Evolutionary conservation across 2,113 vertebrate genomes (phyloP).

Genomic region (Ctenodactylus gundi): DNA sequence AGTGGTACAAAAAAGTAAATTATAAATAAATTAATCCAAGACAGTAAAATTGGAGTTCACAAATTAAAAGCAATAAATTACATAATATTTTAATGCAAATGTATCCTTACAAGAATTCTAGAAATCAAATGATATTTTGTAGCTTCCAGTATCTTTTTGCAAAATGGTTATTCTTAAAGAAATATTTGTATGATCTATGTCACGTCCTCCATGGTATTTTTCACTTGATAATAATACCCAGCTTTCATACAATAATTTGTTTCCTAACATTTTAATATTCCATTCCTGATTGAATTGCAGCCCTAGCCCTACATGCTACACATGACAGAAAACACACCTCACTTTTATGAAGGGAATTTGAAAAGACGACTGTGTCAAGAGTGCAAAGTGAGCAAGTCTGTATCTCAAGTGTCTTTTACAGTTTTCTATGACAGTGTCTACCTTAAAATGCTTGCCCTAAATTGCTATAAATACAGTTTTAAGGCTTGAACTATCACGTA

Average conservation of each 20-base stretch:
- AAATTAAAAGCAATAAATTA: neutral
- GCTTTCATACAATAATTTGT: neutral
- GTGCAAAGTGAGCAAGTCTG: neutral
- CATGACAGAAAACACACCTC: neutral
- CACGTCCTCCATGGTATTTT: neutral
- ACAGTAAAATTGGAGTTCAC: neutral
- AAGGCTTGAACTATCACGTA: neutral
- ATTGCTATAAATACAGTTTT: neutral
- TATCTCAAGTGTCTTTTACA: neutral
- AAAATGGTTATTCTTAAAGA: neutral
- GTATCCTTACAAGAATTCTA: neutral
- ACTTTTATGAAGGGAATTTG: neutral
- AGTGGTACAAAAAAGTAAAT: neutral
- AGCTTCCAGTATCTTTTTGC: neutral
- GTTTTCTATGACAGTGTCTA: neutral
- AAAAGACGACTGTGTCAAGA: neutral
- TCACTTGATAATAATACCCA: neutral
- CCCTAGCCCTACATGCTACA: neutral
- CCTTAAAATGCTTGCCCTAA: neutral
- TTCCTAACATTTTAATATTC: neutral
- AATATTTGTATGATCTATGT: neutral
- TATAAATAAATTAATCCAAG: neutral
- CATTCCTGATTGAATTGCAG: neutral
- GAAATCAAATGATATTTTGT: neutral
- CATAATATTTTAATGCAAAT: conserved; percentile 12